phyloP scores from a whole-genome alignment of 1,140 invertebrate genomes.

The Drosophila sucinea region DNA sequence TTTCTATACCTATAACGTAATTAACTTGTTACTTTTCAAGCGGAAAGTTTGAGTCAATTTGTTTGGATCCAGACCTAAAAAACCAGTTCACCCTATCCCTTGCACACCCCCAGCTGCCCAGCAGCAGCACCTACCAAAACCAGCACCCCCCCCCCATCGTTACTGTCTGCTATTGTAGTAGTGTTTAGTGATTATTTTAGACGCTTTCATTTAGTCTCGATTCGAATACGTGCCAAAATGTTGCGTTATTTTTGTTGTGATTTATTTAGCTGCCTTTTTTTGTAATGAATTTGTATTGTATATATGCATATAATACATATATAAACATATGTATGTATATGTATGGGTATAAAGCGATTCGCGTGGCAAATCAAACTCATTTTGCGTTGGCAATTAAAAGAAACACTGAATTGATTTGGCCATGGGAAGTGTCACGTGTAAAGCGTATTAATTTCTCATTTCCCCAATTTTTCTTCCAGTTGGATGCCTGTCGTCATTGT shows the following conservation, averaged over 20 bases:
- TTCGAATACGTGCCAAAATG: conserved; percentile 19
- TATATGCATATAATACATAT: too few species aligned
- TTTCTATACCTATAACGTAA: too few species aligned
- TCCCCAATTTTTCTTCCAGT: not conserved
- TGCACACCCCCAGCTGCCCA: too few species aligned
- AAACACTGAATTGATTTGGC: conserved; percentile 42
- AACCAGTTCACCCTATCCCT: too few species aligned
- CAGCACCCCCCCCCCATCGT: too few species aligned
- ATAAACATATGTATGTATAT: too few species aligned
- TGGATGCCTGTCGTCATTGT: conserved; percentile 6
- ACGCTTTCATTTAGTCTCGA: conserved; percentile 3
- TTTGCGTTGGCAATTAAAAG: conserved; percentile 49
- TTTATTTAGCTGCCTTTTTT: conserved; percentile 22
- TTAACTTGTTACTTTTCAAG: too few species aligned
- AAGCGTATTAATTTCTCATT: conserved; percentile 14
- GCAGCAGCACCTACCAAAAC: not conserved
- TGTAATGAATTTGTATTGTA: conserved; percentile 18
- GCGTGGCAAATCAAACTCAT: conserved; percentile 34
- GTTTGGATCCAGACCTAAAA: too few species aligned
- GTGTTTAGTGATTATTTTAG: conserved; percentile 6
- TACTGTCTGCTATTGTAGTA: not conserved
- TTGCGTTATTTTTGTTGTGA: conserved; percentile 26
- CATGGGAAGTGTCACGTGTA: conserved; percentile 37
- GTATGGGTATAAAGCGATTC: conserved; percentile 15
- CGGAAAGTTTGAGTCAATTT: too few species aligned